These are phyloP conservation scores for Dendroctonus valens DNA, from an alignment of 1,140 invertebrate species.

Conservation along the genomic window DNA sequence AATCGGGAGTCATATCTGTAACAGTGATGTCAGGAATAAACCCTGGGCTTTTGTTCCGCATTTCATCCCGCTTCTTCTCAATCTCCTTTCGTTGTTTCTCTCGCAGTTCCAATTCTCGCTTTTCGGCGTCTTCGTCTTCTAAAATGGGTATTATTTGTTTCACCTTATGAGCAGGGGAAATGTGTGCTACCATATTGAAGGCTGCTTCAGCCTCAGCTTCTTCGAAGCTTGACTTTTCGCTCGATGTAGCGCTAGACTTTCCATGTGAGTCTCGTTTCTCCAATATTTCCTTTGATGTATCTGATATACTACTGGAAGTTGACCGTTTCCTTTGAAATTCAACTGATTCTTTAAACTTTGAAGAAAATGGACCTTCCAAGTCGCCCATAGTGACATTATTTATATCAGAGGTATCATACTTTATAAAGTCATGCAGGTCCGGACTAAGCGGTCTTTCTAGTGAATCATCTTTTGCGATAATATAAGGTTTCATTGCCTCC, in stretches of 20 bases:
- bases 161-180: slow-evolving; percentile 49
- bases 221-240: slow-evolving; percentile 51
- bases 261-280: slow-evolving; percentile 49
- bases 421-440: slow-evolving; percentile 50
- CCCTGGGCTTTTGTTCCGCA: slow-evolving; percentile 53
- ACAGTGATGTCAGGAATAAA: slow-evolving; percentile 69
- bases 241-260: slow-evolving; percentile 47
- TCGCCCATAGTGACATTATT: slow-evolving; percentile 37
- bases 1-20: slow-evolving; percentile 60
- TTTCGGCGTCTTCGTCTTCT: slow-evolving; percentile 57
- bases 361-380: slow-evolving; percentile 41
- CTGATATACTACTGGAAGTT: slow-evolving; percentile 17
- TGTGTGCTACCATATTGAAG: slow-evolving; percentile 52
- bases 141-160: slow-evolving; percentile 54
- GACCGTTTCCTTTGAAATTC: slow-evolving; percentile 33
- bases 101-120: slow-evolving; percentile 53
- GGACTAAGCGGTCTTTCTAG: slow-evolving; percentile 56
- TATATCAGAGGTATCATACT: slow-evolving; percentile 46
- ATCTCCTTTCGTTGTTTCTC: slow-evolving; percentile 53
- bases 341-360: slow-evolving; percentile 31
- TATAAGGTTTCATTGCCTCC: slow-evolving; percentile 46
- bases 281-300: slow-evolving; percentile 40
- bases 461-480: slow-evolving; percentile 49
- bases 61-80: slow-evolving; percentile 47
- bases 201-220: slow-evolving; percentile 56